Conservation (phyloP, 2,888 invertebrate genomes). For the Bursaphelenchus okinawaensis region DNA sequence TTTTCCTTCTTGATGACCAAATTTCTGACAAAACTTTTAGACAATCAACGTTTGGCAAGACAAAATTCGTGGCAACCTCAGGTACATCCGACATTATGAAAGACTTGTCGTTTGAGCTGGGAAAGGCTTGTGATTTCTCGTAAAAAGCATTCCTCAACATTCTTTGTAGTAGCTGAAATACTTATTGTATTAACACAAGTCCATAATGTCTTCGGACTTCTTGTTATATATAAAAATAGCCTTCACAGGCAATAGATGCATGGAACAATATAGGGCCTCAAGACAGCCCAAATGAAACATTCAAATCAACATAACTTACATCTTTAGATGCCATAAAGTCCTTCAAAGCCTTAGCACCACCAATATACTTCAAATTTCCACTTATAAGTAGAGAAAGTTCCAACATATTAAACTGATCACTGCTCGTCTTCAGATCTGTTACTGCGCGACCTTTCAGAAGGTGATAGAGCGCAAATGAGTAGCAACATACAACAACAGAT, state of each 20-base stretch:
- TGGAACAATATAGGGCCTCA: too few relatives aligned
- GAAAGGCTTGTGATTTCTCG: not conserved
- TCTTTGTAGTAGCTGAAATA: not conserved
- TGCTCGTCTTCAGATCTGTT: not conserved
- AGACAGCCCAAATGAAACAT: too few relatives aligned
- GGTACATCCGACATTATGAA: not conserved
- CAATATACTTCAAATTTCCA: not conserved
- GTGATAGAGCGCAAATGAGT: slow-evolving; percentile 2
- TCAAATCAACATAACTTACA: not conserved
- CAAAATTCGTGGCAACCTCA: not conserved
- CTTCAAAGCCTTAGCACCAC: not conserved
- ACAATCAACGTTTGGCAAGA: not conserved
- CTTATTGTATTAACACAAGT: too few relatives aligned
- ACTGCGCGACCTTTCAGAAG: not conserved
- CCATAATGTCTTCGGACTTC: too few relatives aligned
- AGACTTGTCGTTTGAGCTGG: not conserved
- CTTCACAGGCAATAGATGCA: too few relatives aligned
- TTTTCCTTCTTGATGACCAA: not conserved
- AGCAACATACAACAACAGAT: not conserved
- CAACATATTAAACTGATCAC: slow-evolving; percentile 5
- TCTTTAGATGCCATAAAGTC: not conserved
- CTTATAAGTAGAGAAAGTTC: not conserved
- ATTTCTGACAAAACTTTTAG: not conserved
- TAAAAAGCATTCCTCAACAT: not conserved
- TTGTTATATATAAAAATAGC: too few relatives aligned